These are phyloP conservation scores for Tinamus guttatus DNA, from an alignment of 2,113 vertebrate genomes.

Conservation along the genomic window DNA sequence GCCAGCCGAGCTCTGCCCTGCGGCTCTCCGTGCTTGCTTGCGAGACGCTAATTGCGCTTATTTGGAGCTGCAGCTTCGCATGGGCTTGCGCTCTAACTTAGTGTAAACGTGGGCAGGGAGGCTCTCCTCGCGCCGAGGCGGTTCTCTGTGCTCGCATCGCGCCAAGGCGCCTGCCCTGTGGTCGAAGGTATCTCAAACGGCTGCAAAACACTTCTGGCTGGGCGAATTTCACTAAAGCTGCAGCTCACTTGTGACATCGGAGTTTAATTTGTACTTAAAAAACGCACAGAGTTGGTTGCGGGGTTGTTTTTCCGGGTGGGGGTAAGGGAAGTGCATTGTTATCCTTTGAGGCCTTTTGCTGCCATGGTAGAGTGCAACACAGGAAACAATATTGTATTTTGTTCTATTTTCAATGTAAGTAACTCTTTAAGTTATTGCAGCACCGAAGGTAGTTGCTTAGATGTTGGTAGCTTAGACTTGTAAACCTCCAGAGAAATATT, in stretches of 20 bases:
- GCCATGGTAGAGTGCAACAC: no score
- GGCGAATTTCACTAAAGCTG: accelerated
- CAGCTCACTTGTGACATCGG: background rate
- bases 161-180: background rate
- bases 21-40: background rate
- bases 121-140: accelerated
- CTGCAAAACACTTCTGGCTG: accelerated
- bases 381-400: accelerated
- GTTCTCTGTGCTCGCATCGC: background rate
- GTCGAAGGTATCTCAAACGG: background rate
- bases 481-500: background rate
- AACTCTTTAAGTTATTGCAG: background rate
- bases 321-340: background rate
- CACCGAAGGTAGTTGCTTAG: background rate
- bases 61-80: background rate
- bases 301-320: background rate
- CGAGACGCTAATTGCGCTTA: background rate
- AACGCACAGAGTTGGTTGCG: background rate
- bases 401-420: background rate
- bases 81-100: background rate
- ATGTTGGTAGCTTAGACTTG: background rate
- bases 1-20: accelerated
- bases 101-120: background rate
- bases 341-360: background rate
- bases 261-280: accelerated